Evolutionary conservation across 2,113 vertebrate species (phyloP), one percentile per base, ranked within the genome.

Genomic region (Geococcyx californianus): DNA sequence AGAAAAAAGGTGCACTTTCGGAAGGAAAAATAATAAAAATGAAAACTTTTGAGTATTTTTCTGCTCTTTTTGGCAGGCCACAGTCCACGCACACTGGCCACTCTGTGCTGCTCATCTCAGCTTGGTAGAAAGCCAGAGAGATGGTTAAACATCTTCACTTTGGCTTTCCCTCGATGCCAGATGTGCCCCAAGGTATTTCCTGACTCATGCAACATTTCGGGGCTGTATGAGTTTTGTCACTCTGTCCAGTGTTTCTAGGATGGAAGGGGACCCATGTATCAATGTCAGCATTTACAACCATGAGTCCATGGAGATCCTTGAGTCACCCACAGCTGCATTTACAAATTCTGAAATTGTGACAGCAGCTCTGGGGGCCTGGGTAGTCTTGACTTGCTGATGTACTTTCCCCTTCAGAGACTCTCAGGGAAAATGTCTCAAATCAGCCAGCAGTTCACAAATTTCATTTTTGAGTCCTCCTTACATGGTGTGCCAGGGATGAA

Each of bases 91-190:
- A 97, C 80, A 89, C 56, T 93, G 80, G 69, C 23, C 55, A 70
- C 64, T 93, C 47, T 90, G 76, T 84, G 20, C 51, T 63, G 56
- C 52, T 93, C 60, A 66, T 81, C 83, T 67, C 56, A 84, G 64
- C 56, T 81, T 87, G 93, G 80, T 36, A 78, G 73, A 68, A 84
- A 84, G 84, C 62, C 95, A 91, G 84, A 29, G 74, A 79, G 82
- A 91, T 85, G 87, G 84, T 89, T 91, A 84, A 89, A 79, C 33
- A 81, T 84, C 86, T 93, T 92, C 68, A 47, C 73, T 70, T 84
- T 70, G 47, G 56, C 72, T 94, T 93, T 59, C 64, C 62, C 64
- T 81, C 3, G 0, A 67, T 90, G 64, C 92, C 89, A 94, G 80
- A 84, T 5, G 2, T 34, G 16, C 45, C 75, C 68, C 56, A 31